These are phyloP conservation scores for Urocyon cinereoargenteus DNA, from an alignment of 2,797 vertebrate species.

Conservation along the genomic window DNA sequence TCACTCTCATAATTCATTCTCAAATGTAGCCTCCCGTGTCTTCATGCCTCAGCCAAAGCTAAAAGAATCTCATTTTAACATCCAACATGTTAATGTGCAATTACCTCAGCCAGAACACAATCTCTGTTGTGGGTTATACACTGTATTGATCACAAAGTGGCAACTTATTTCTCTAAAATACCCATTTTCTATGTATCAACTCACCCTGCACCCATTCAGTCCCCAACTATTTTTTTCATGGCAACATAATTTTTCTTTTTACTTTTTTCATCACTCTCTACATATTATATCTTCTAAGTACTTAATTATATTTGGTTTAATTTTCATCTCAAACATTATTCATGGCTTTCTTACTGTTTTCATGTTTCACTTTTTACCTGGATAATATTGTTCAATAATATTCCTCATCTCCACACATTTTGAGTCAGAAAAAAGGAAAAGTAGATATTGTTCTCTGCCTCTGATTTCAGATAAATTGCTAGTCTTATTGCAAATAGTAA, in stretches of 20 bases:
- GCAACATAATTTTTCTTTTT: background rate
- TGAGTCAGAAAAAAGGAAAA: slow-evolving; percentile 60
- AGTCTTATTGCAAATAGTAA: slow-evolving; percentile 76
- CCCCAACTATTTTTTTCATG: background rate
- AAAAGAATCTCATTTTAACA: background rate
- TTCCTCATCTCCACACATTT: background rate
- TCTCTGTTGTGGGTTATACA: background rate
- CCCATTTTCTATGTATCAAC: background rate
- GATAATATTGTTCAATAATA: background rate
- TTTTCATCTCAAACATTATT: background rate
- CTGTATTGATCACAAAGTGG: background rate
- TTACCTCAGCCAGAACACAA: background rate
- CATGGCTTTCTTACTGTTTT: background rate
- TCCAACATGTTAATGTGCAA: background rate
- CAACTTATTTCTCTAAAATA: background rate
- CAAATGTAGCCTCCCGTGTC: background rate
- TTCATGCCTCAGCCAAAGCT: background rate
- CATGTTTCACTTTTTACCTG: background rate
- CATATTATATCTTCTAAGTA: slow-evolving; percentile 37
- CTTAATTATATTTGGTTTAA: slow-evolving; percentile 35
- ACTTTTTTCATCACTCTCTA: background rate
- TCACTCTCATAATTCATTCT: background rate
- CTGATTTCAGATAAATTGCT: slow-evolving; percentile 71
- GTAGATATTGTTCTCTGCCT: slow-evolving; percentile 18
- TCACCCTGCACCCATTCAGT: background rate